Base-by-base conservation (phyloP, 1,140 invertebrate species). In the Macrocentrus cingulum region DNA sequence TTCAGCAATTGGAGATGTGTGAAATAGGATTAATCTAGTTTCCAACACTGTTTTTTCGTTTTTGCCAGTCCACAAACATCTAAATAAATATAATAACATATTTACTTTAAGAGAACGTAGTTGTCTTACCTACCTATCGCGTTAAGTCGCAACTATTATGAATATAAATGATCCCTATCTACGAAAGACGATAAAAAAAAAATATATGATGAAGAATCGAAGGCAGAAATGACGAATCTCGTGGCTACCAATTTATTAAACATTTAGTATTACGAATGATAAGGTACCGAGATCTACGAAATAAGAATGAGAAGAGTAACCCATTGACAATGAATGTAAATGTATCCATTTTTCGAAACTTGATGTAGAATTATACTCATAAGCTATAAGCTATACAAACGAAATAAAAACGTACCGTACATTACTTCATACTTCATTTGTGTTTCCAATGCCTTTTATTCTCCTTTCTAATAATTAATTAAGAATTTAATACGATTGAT, bases 321-420 rank as follows among this genome's bases (percentile, higher is more conserved):
- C 74, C 73, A 78, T 74, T 80, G 77, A 77, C 76, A 80, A 80
- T 80, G 75, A 80, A 80, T 80, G 77, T 80, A 80, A 77, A 79
- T 80, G 77, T 80, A 80, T 80, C 77, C 77, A 78, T 77, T 65
- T 78, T 80, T 76, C 69, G 68, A 79, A 80, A 79, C 70, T 80
- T 77, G 76, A 80, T 80, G 77, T 80, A 80, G 76, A 80, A 80
- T 76, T 80, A 80, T 80, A 80, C 75, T 76, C 76, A 76, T 80
- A 79, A 80, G 76, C 76, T 80, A 76, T 79, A 79, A 78, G 71
- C 79, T 76, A 79, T 70, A 75, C 74, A 79, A 74, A 79, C 75
- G 74, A 73, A 78, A 79, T 79, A 80, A 80, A 80, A 77, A 67
- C 74, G 67, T 78, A 78, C 71, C 76, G 68, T 76, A 77, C 77